phyloP scores from a whole-genome alignment of 2,113 vertebrate genomes.

The Mastomys natalensis region DNA sequence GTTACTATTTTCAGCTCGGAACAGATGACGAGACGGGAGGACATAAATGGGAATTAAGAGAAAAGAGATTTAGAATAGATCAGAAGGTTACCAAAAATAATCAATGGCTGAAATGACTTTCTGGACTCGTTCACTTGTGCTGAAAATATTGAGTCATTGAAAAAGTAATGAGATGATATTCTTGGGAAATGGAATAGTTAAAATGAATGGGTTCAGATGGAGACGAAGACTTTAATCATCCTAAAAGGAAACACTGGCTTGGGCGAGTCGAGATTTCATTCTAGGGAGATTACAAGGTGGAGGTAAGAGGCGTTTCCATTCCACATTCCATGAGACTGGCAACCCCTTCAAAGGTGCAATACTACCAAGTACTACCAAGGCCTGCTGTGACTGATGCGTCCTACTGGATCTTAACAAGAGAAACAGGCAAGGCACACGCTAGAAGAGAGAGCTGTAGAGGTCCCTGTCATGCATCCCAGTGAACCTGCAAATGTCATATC shows the following conservation, averaged over 20 bases:
- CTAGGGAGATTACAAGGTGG: neutral
- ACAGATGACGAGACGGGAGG: conserved; percentile 77
- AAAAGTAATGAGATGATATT: conserved; percentile 85
- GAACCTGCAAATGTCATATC: neutral
- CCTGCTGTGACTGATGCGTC: neutral
- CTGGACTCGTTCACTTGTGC: conserved; percentile 76
- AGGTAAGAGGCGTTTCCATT: neutral
- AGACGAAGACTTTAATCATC: conserved; percentile 77
- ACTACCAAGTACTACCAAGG: neutral
- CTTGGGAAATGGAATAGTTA: conserved; percentile 83
- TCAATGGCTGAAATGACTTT: conserved; percentile 82
- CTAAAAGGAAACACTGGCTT: conserved; percentile 70
- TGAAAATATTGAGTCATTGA: conserved; percentile 82
- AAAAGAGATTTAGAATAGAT: conserved; percentile 78
- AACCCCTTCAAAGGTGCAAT: neutral
- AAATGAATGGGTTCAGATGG: conserved; percentile 77
- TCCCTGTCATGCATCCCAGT: neutral
- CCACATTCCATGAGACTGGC: rapidly evolving
- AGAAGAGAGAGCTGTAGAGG: neutral
- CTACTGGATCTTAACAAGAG: neutral
- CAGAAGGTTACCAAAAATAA: conserved; percentile 82
- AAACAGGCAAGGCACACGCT: neutral
- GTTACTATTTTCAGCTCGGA: conserved; percentile 80
- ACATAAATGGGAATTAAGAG: conserved; percentile 81
- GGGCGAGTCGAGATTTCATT: conserved; percentile 57